phyloP scores from a whole-genome alignment of 2,888 invertebrate genomes.

The Melinaea menophilus region DNA sequence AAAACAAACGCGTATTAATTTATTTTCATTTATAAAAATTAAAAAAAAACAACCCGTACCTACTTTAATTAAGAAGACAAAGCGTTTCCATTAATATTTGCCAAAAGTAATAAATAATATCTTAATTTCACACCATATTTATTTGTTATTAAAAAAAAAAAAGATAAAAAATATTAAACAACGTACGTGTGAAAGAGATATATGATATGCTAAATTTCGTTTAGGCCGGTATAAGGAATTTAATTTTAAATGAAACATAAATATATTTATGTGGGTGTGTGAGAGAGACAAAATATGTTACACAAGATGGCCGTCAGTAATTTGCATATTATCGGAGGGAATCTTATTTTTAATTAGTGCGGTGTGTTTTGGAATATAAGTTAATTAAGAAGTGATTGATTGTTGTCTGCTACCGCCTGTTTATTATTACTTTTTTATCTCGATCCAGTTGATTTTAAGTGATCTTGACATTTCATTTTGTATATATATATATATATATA shows the following conservation, averaged over 20 bases:
- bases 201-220: slow-evolving; percentile 33
- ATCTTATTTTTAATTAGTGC: slow-evolving; percentile 65
- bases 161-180: slow-evolving; percentile 10
- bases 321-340: slow-evolving; percentile 62
- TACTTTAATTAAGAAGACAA: slow-evolving; percentile 38
- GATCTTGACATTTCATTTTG: background rate
- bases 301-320: slow-evolving; percentile 51
- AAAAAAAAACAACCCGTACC: slow-evolving; percentile 35
- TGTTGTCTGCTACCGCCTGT: slow-evolving; percentile 48
- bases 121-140: slow-evolving; percentile 46
- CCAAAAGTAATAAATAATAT: slow-evolving; percentile 47
- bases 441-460: background rate
- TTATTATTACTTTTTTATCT: slow-evolving; percentile 20
- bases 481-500: no score
- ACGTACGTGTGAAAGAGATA: slow-evolving; percentile 43
- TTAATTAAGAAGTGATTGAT: slow-evolving; percentile 71
- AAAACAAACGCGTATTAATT: slow-evolving; percentile 19
- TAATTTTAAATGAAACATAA: slow-evolving; percentile 26
- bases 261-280: slow-evolving; percentile 12
- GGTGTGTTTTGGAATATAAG: slow-evolving; percentile 50
- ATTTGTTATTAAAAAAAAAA: slow-evolving; percentile 47
- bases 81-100: slow-evolving; percentile 46
- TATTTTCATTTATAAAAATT: slow-evolving; percentile 33
- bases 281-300: slow-evolving; percentile 37
- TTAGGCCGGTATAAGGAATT: slow-evolving; percentile 22